Evolutionary conservation across 2,797 vertebrate species (phyloP), one percentile per base, ranked within the genome.

Genomic region (Ispidina lecontei): DNA sequence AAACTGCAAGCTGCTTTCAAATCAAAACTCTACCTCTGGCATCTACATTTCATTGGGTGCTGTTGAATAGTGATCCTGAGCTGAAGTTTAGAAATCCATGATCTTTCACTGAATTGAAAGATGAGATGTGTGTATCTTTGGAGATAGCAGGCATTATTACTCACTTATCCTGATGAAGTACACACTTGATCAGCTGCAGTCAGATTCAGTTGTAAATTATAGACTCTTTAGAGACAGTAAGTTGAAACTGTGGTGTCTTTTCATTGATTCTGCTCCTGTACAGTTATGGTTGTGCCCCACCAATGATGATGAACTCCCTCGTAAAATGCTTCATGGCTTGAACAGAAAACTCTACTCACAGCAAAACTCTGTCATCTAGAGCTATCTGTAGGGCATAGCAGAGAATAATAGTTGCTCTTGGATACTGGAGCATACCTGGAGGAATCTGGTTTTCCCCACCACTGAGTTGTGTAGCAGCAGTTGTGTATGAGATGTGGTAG

Each of bases 11-110:
- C 41, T 52, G 54, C 86, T 94, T 90, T 94, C 33, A 87, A 23
- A 71, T 74, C 58, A 79, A 11, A 95, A 74, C 49, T 80, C 80
- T 41, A 33, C 75, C 58, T 73, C 56, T 71, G 69, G 49, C 23
- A 79, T 90, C 93, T 60, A 47, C 6, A 22, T 84, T 82, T 82
- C 54, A 79, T 88, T 68, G 71, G 47, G 47, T 7, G 12, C 51
- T 76, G 43, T 84, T 91, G 68, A 87, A 71, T 84, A 84, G 23
- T 68, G 71, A 71, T 90, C 74, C 78, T 88, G 56, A 86, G 33
- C 46, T 67, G 56, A 19, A 76, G 35, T 73, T 91, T 73, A 67
- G 54, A 84, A 82, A 82, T 79, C 23, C 12, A 51, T 56, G 71
- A 49, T 29, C 28, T 73, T 87, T 14, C 43, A 41, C 54, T 82